These are phyloP conservation scores for Cladopsammia gracilis DNA, from an alignment of 64 coral and sea anemone genomes.

Conservation along the genomic window DNA sequence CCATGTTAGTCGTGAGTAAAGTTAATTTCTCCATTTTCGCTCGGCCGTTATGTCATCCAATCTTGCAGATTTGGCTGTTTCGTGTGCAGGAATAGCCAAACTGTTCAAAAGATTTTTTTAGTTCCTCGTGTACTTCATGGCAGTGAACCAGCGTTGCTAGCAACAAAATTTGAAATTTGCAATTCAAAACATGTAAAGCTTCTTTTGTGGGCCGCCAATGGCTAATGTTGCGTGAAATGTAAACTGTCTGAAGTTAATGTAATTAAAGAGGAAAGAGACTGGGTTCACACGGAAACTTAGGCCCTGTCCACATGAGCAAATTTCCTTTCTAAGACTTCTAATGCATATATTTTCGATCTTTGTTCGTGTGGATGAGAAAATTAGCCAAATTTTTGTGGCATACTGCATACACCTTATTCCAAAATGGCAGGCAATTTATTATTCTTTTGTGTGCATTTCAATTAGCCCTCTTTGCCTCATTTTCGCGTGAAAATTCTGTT, in stretches of 20 bases:
- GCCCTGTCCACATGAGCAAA: no score
- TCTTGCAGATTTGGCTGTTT: not conserved
- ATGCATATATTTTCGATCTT: no score
- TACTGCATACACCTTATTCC: no score
- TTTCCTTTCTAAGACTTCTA: no score
- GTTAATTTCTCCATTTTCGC: conserved; percentile 71
- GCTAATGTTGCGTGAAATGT: not conserved
- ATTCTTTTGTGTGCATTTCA: no score
- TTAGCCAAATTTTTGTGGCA: no score
- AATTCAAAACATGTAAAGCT: conserved; percentile 7
- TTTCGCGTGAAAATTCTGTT: no score
- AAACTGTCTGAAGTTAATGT: not conserved
- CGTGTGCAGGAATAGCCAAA: not conserved
- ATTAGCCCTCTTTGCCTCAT: no score
- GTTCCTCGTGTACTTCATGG: not conserved
- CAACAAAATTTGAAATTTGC: conserved; percentile 37
- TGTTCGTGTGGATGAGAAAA: no score
- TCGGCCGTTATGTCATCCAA: no score
- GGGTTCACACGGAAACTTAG: not conserved
- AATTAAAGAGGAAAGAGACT: not conserved
- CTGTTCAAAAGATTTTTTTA: not conserved
- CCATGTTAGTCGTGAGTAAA: conserved; percentile 69
- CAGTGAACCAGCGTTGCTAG: conserved; percentile 10
- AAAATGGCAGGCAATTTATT: no score
- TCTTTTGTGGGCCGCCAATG: not conserved